Conservation (phyloP, 2,113 vertebrate species). For the Murina feae region DNA sequence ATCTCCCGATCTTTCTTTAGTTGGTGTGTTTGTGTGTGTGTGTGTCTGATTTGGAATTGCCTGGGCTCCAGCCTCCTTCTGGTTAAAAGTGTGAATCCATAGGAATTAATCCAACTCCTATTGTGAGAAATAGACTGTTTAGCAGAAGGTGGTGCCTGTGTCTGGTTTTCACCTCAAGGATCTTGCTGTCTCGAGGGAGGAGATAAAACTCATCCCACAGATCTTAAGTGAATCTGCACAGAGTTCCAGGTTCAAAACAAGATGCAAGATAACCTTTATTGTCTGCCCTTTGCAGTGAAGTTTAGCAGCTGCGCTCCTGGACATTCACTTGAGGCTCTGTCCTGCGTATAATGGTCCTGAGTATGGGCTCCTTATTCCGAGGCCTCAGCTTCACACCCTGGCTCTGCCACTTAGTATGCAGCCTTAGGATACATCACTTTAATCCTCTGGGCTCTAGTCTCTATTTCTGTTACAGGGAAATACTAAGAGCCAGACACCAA, state of each 20-base stretch:
- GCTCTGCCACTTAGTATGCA: not conserved
- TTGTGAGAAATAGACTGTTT: not conserved
- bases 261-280: not conserved
- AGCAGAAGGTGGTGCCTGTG: not conserved
- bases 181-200: not conserved
- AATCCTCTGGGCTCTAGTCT: not conserved
- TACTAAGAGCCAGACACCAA: not conserved
- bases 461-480: not conserved
- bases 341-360: accelerated
- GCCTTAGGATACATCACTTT: not conserved
- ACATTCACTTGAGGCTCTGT: not conserved
- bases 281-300: not conserved
- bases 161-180: not conserved
- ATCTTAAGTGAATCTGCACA: not conserved
- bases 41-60: not conserved
- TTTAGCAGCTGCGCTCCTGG: not conserved
- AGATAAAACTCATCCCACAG: not conserved
- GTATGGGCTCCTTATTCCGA: accelerated
- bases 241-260: not conserved
- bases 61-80: not conserved
- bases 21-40: too few relatives aligned
- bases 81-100: not conserved
- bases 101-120: not conserved
- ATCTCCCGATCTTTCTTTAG: not conserved
- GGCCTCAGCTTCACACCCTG: not conserved